Evolutionary conservation across 2,888 invertebrate species (phyloP).

Genomic region (Dendrolimus houi): DNA sequence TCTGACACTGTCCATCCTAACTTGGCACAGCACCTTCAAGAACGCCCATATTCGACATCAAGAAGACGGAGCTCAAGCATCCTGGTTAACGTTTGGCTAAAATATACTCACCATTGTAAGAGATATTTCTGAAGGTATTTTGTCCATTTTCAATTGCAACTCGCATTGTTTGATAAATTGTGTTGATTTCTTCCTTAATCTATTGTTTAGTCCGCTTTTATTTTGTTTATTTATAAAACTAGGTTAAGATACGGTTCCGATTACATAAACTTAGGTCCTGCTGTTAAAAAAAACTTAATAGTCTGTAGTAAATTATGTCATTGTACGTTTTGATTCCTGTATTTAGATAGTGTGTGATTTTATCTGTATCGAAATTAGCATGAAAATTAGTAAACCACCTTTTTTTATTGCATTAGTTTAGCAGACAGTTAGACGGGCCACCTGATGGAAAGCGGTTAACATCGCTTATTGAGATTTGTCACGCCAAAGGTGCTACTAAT

Average conservation of each 20-base stretch:
- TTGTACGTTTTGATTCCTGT: no score
- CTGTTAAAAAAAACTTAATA: no score
- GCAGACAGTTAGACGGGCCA: no score
- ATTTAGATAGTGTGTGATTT: no score
- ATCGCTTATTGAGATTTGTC: no score
- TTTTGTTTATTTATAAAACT: not conserved
- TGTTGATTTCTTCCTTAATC: constrained; percentile 20
- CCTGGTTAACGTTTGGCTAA: constrained; percentile 42
- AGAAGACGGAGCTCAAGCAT: constrained; percentile 25
- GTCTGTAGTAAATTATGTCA: no score
- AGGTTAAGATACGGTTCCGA: not conserved
- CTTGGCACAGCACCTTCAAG: constrained; percentile 26
- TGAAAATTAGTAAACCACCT: no score
- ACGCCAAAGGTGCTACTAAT: no score
- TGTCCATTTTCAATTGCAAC: constrained; percentile 39
- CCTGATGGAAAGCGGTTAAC: no score
- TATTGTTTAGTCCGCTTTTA: not conserved
- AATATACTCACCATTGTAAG: constrained; percentile 31
- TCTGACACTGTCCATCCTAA: constrained; percentile 39
- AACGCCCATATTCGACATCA: constrained; percentile 11
- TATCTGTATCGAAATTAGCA: no score
- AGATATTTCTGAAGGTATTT: constrained; percentile 18
- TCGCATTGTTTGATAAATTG: constrained; percentile 38
- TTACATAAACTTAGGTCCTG: no score
- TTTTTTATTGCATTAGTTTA: no score